A percentile compares a stretch with the other conserved stretches of the same genome.
phyloP scores from a whole-genome alignment of 23 tunicate genomes.

The Halocynthia roretzi region DNA sequence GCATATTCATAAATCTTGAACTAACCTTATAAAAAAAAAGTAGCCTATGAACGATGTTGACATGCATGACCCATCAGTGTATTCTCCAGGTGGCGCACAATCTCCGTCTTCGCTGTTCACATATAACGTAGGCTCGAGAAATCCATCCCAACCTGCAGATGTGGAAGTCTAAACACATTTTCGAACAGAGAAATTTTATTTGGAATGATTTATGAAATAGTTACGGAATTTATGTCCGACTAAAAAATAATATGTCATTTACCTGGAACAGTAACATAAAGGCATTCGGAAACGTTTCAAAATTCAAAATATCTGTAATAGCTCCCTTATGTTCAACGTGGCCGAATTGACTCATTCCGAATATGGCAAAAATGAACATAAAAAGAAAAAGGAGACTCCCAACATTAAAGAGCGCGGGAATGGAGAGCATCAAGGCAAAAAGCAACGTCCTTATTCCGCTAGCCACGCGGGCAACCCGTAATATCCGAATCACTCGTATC shows the following conservation, averaged over 20 bases:
- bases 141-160: slow-evolving; percentile 97
- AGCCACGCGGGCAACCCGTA: slow-evolving; percentile 69
- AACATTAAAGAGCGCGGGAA: slow-evolving; percentile 76
- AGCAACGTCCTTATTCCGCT: slow-evolving; percentile 82
- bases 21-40: slow-evolving; percentile 78
- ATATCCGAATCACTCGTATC: slow-evolving; percentile 63
- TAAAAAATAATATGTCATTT: not conserved
- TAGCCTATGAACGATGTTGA: slow-evolving; percentile 56
- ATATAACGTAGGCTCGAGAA: slow-evolving; percentile 83
- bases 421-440: slow-evolving; percentile 77
- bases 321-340: slow-evolving; percentile 63
- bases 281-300: slow-evolving; percentile 82
- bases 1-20: not conserved
- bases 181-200: not conserved
- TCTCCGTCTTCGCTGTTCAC: slow-evolving; percentile 41
- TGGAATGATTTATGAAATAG: not conserved
- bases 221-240: not conserved
- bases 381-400: slow-evolving; percentile 65
- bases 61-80: slow-evolving; percentile 32
- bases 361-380: slow-evolving; percentile 77
- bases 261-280: slow-evolving; percentile 81
- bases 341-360: slow-evolving; percentile 83
- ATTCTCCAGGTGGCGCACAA: slow-evolving; percentile 23
- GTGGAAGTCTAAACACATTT: slow-evolving; percentile 64
- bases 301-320: slow-evolving; percentile 57